A percentile compares a stretch with the other conserved stretches of the same genome.
phyloP scores from a whole-genome alignment of 1,140 invertebrate species.

The Zaprionus gabonicus region DNA sequence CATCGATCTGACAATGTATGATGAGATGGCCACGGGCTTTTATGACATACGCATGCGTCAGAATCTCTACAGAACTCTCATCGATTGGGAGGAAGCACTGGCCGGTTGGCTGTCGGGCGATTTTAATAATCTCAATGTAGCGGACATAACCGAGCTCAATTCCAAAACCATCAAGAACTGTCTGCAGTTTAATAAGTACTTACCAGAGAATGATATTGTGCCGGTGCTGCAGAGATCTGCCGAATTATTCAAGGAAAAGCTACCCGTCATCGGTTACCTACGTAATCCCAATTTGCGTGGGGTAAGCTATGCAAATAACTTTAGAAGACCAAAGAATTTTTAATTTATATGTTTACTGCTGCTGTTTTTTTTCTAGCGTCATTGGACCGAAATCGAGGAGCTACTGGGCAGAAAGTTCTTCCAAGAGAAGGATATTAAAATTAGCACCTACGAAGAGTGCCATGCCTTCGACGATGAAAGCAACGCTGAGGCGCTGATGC shows the following conservation, averaged over 20 bases:
- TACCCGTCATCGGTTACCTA: conserved; percentile 79
- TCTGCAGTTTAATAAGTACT: conserved; percentile 90
- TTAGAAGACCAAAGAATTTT: not conserved
- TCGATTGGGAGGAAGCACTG: conserved; percentile 87
- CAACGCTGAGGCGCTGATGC: conserved; percentile 89
- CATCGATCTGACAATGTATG: conserved; percentile 91
- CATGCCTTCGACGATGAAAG: conserved; percentile 88
- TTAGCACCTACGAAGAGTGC: conserved; percentile 89
- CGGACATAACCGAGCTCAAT: conserved; percentile 89
- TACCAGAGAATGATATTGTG: conserved; percentile 91
- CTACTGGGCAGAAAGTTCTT: conserved; percentile 90
- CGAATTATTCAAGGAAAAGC: conserved; percentile 90
- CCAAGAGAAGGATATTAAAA: conserved; percentile 88
- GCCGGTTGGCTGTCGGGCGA: conserved; percentile 85
- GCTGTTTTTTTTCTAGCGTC: conserved; percentile 85
- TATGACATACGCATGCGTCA: conserved; percentile 91
- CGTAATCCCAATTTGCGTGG: conserved; percentile 76
- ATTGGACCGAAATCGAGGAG: conserved; percentile 93
- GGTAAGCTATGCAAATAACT: conserved; percentile 33
- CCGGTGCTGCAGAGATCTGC: conserved; percentile 90
- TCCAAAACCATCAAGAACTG: conserved; percentile 89
- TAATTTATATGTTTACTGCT: not conserved
- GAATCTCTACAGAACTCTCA: conserved; percentile 90
- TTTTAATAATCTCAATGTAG: conserved; percentile 89
- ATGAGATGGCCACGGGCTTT: conserved; percentile 91